Conservation (phyloP, 92 coral and sea anemone species). For the Isaurus tuberculatus region DNA sequence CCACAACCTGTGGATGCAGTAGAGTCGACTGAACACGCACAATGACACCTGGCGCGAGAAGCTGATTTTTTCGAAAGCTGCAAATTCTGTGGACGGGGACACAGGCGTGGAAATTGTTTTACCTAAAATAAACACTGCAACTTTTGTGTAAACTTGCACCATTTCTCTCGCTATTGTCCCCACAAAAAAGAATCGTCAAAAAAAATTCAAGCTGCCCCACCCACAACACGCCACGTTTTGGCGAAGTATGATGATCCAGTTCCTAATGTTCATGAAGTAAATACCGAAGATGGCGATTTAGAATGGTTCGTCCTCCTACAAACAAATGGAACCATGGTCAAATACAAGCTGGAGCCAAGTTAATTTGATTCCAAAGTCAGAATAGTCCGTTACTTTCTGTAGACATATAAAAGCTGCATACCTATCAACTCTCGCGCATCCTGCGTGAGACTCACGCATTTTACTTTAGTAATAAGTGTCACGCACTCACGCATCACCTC, state of each 20-base stretch:
- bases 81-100: slow-evolving; percentile 11
- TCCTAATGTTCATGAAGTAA: slow-evolving; percentile 16
- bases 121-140: neutral
- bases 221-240: slow-evolving; percentile 10
- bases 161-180: neutral
- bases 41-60: neutral
- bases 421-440: no score
- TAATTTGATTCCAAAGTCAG: slow-evolving; percentile 3
- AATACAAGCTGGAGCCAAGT: slow-evolving; percentile 17
- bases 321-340: slow-evolving; percentile 17
- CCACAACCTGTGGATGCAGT: slow-evolving; percentile 24
- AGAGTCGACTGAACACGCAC: neutral
- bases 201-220: neutral
- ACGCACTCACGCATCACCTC: no score
- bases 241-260: slow-evolving; percentile 15
- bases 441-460: no score
- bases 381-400: no score
- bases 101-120: slow-evolving; percentile 29
- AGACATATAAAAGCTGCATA: no score
- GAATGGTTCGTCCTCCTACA: slow-evolving; percentile 22
- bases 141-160: slow-evolving; percentile 21
- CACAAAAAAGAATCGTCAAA: neutral
- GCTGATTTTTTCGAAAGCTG: neutral
- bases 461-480: no score
- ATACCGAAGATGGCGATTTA: neutral